A percentile compares a stretch with the other conserved stretches of the same genome.
These are phyloP conservation scores for Norana najaformis DNA, from an alignment of 2,888 invertebrate genomes.

Conservation along the genomic window DNA sequence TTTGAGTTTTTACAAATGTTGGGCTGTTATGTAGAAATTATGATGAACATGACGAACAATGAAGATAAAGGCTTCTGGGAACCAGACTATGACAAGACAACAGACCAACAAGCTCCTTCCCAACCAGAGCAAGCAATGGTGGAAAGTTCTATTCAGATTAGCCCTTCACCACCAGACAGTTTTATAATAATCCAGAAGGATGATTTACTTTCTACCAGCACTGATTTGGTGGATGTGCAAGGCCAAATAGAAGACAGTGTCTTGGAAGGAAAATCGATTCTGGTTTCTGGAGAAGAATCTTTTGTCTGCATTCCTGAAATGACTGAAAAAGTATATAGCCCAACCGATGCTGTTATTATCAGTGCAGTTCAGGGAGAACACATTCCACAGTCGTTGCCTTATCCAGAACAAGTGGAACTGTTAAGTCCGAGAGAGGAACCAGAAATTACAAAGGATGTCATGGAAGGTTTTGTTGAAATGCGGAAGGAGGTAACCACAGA, in stretches of 20 bases:
- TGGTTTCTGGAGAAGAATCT: conserved; percentile 20
- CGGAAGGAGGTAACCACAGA: neutral
- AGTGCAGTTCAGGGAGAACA: conserved; percentile 37
- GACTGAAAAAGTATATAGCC: conserved; percentile 34
- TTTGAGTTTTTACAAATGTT: neutral
- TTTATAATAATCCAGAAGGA: conserved; percentile 9
- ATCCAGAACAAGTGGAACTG: conserved; percentile 28
- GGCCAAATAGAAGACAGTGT: neutral
- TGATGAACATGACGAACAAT: conserved; percentile 1
- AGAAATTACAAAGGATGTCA: neutral
- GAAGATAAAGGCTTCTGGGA: conserved; percentile 37
- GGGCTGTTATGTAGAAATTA: conserved; percentile 27
- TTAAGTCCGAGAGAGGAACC: conserved; percentile 9
- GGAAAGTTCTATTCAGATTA: conserved; percentile 27
- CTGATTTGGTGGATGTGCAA: neutral
- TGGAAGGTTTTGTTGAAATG: neutral
- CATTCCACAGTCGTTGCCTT: conserved; percentile 35
- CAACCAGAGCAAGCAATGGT: conserved; percentile 16
- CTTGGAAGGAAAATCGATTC: neutral
- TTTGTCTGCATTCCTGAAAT: conserved; percentile 22
- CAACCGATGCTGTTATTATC: conserved; percentile 34
- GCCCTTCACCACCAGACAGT: conserved; percentile 16
- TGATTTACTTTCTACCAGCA: neutral
- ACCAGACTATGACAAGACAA: conserved; percentile 29
- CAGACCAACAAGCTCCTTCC: neutral